Conservation (phyloP, 2,797 vertebrate species). For the Diplodus puntazzo region DNA sequence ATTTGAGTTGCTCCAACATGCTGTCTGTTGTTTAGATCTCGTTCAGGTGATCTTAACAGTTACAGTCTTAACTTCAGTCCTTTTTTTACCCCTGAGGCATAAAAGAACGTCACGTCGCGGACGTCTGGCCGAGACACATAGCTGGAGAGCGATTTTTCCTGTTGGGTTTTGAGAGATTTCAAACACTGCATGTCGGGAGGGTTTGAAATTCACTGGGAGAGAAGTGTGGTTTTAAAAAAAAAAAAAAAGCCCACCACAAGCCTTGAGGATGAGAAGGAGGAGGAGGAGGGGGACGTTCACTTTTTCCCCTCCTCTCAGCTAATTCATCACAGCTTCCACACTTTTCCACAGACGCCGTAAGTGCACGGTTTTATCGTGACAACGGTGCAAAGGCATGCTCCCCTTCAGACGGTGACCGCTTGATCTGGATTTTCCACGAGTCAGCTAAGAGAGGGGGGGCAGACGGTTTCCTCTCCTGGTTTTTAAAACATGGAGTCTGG, state of each 20-base stretch:
- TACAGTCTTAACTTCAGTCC: neutral
- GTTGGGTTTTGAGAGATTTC: conserved; percentile 49
- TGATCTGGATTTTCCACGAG: conserved; percentile 80
- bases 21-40: conserved; percentile 5
- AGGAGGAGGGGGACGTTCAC: conserved; percentile 53
- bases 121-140: conserved; percentile 25
- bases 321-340: conserved; percentile 74
- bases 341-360: conserved; percentile 76
- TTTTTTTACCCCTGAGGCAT: conserved; percentile 10
- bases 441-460: conserved; percentile 56
- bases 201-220: conserved; percentile 71
- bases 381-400: conserved; percentile 55
- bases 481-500: conserved; percentile 69
- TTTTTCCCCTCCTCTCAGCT: conserved; percentile 72
- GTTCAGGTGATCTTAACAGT: neutral
- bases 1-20: neutral
- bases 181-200: conserved; percentile 47
- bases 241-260: conserved; percentile 57
- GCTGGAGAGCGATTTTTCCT: conserved; percentile 39
- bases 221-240: conserved; percentile 60
- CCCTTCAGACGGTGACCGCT: conserved; percentile 48
- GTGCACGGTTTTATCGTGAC: conserved; percentile 66
- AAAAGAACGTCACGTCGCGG: conserved; percentile 4
- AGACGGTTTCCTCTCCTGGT: conserved; percentile 65
- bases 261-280: conserved; percentile 26